Percentiles rank a stretch among this genome's conserved stretches.
Conservation (phyloP, 2,113 vertebrate genomes). For the Leucoraja erinaceus region DNA sequence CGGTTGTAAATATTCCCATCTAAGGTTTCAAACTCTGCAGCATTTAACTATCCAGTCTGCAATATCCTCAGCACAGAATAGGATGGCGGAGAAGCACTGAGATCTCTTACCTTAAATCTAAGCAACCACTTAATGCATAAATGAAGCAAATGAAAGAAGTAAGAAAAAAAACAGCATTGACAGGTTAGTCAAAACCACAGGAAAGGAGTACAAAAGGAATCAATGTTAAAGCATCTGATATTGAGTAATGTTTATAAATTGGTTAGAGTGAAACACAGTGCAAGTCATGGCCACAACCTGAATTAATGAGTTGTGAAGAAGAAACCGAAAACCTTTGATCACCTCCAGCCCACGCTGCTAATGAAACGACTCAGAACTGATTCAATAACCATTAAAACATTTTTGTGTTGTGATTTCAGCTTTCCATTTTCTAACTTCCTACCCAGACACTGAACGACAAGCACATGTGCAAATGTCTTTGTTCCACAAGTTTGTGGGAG, state of each 20-base stretch:
- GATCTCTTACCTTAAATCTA: slow-evolving; percentile 99
- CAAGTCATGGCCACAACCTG: slow-evolving; percentile 52
- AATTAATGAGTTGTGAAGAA: background rate
- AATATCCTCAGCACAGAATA: slow-evolving; percentile 59
- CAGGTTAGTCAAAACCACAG: slow-evolving; percentile 76
- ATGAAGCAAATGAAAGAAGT: slow-evolving; percentile 80
- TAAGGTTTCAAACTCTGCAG: slow-evolving; percentile 43
- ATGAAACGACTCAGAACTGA: background rate
- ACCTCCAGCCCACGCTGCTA: background rate
- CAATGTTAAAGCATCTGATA: slow-evolving; percentile 70
- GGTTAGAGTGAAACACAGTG: slow-evolving; percentile 67
- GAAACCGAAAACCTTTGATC: background rate
- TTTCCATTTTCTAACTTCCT: background rate
- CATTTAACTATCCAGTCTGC: slow-evolving; percentile 60
- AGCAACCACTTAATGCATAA: slow-evolving; percentile 97
- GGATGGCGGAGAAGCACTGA: slow-evolving; percentile 67
- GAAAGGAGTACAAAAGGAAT: slow-evolving; percentile 68
- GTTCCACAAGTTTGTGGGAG: background rate
- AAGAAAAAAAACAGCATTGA: slow-evolving; percentile 74
- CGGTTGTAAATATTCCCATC: slow-evolving; percentile 39
- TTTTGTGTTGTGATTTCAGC: background rate
- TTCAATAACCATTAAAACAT: background rate
- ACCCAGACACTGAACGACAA: background rate
- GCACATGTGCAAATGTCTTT: background rate
- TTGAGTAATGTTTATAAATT: slow-evolving; percentile 66